Base-by-base conservation (phyloP, 2,113 vertebrate genomes). In the Hypomesus transpacificus region DNA sequence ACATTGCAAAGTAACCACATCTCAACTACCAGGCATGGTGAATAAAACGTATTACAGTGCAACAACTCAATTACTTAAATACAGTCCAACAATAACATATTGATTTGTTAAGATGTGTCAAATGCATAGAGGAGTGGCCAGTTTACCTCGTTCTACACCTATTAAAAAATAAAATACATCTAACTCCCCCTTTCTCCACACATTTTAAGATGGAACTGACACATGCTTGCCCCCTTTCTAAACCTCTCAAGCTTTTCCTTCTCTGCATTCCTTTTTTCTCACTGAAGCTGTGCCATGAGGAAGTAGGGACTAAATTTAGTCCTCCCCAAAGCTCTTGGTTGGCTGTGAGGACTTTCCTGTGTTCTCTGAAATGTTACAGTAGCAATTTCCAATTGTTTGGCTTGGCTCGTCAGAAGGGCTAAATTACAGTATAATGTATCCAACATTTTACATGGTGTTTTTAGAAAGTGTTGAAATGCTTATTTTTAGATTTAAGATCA, bases 221-320 rank as follows among this genome's bases (percentile, higher is more conserved):
- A 82, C 68, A 50, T 65, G 63, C 71, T 75, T 52, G 62, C 76
- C 57, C n/a, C n/a, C n/a, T 7, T 64, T 26, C 60, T 71, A 56
- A 75, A 73, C 72, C 58, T 61, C 62, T 71, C 65, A 68, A 22
- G 50, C 46, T 57, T 53, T 18, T 66, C 64, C 71, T 82, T 74
- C 61, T 68, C 73, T 16, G 51, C 53, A 57, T 74, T 67, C 66
- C 73, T 80, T 75, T 34, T 70, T 28, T 82, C 78, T 75, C 69
- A 61, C 39, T 67, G 70, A 88, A 81, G 77, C 83, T 68, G 86
- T 78, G 76, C 84, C 83, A 85, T 74, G 67, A 88, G 89, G 87
- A 91, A 91, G 76, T 76, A 24, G 51, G 50, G 57, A 34, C 83
- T 89, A 86, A 83, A 89, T 90, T 87, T 89, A 89, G 91, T 76